These are phyloP conservation scores for Equus przewalskii DNA, from an alignment of 2,113 vertebrate genomes.

Conservation along the genomic window DNA sequence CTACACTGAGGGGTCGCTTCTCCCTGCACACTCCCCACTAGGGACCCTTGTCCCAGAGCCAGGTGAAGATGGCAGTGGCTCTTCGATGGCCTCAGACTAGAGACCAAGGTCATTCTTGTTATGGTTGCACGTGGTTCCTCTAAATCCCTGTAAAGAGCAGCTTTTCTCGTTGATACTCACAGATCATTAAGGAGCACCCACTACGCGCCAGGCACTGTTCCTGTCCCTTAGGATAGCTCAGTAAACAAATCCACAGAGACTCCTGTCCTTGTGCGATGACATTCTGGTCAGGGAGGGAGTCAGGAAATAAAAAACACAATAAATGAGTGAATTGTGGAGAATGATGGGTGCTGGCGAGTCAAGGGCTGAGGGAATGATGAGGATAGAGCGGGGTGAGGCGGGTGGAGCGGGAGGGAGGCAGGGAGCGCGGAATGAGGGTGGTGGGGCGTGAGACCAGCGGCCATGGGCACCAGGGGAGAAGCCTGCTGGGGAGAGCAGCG, in stretches of 20 bases:
- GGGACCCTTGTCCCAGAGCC: not conserved
- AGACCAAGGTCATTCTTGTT: not conserved
- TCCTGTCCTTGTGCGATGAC: not conserved
- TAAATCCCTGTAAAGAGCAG: not conserved
- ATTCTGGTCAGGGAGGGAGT: not conserved
- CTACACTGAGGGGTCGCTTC: not conserved
- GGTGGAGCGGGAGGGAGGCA: not conserved
- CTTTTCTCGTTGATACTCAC: not conserved
- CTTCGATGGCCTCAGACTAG: not conserved
- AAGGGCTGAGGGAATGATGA: not conserved
- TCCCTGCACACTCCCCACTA: not conserved
- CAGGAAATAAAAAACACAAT: not conserved
- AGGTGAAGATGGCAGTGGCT: not conserved
- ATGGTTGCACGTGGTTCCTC: not conserved
- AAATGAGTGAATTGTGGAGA: not conserved
- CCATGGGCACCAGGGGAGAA: not conserved
- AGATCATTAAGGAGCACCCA: not conserved
- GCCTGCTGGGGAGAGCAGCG: rapidly evolving
- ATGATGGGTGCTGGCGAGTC: not conserved
- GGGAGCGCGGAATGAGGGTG: not conserved
- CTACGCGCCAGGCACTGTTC: not conserved
- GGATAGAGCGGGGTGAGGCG: not conserved
- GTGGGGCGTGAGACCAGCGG: not conserved
- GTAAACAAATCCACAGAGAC: not conserved
- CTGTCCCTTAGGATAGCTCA: not conserved